These are phyloP conservation scores for Drosophila sp. DNA, from an alignment of 1,140 invertebrate species.

Conservation along the genomic window DNA sequence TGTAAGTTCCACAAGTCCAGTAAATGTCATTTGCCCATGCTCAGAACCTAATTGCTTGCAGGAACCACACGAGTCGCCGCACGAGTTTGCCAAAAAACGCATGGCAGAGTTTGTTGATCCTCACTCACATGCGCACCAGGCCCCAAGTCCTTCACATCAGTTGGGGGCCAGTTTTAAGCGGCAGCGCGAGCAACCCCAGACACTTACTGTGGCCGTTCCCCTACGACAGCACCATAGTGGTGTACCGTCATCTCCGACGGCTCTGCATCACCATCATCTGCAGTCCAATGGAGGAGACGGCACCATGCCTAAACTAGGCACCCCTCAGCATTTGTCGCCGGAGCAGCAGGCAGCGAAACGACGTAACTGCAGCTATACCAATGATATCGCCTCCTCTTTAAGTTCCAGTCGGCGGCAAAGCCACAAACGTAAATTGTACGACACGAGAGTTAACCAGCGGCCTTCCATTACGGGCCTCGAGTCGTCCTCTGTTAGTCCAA, in stretches of 20 bases:
- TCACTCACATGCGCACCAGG: conserved; percentile 4
- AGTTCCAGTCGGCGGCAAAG: conserved; percentile 69
- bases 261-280: conserved; percentile 36
- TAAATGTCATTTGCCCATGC: conserved; percentile 3
- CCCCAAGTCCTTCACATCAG: conserved; percentile 4
- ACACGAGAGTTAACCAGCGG: conserved; percentile 25
- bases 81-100: conserved; percentile 63
- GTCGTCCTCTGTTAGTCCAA: neutral
- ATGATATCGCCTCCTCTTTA: conserved; percentile 77
- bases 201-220: conserved; percentile 34
- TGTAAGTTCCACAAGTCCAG: conserved; percentile 63
- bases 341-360: conserved; percentile 73
- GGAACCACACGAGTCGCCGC: conserved; percentile 54
- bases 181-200: conserved; percentile 34
- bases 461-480: neutral
- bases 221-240: conserved; percentile 23
- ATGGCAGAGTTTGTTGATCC: conserved; percentile 53
- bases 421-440: conserved; percentile 68
- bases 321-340: conserved; percentile 36
- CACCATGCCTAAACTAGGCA: conserved; percentile 32
- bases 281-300: conserved; percentile 20
- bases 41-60: conserved; percentile 48
- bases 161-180: conserved; percentile 31
- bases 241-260: neutral
- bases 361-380: conserved; percentile 72